These are phyloP conservation scores for Bombus polaris DNA, from an alignment of 1,140 invertebrate genomes.

Conservation along the genomic window DNA sequence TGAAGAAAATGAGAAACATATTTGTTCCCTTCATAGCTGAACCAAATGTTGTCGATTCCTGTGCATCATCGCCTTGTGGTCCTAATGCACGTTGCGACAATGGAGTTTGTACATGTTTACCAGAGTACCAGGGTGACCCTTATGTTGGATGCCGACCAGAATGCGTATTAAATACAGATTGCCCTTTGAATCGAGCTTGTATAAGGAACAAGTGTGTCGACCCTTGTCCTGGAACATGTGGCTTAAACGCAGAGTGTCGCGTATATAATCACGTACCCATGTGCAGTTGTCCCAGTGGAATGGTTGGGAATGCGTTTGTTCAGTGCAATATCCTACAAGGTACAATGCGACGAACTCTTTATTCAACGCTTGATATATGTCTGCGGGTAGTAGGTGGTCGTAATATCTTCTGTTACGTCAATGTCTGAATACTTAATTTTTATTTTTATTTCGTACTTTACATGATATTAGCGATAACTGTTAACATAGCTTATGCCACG, in stretches of 20 bases:
- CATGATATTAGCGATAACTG: not conserved
- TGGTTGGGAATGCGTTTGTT: constrained; percentile 88
- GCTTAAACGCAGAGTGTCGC: constrained; percentile 86
- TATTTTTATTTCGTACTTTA: not conserved
- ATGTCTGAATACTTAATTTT: not conserved
- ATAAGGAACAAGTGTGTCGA: constrained; percentile 91
- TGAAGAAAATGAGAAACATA: not conserved
- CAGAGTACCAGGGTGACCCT: constrained; percentile 85
- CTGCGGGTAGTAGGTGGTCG: not conserved
- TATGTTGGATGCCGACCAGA: constrained; percentile 87
- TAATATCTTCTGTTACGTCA: not conserved
- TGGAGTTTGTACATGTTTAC: constrained; percentile 89
- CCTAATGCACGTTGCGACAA: constrained; percentile 87
- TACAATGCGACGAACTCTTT: constrained; percentile 60
- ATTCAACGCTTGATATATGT: not conserved
- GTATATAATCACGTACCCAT: constrained; percentile 89
- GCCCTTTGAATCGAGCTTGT: constrained; percentile 90
- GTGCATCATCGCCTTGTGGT: constrained; percentile 80
- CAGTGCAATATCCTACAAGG: constrained; percentile 83
- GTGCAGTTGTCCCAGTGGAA: constrained; percentile 87
- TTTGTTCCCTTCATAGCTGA: not conserved
- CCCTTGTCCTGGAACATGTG: constrained; percentile 89
- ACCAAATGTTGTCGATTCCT: not conserved
- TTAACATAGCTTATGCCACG: not conserved
- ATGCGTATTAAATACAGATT: constrained; percentile 92